phyloP scores from a whole-genome alignment of 2,113 vertebrate genomes.

The Actenoides lindsayi region DNA sequence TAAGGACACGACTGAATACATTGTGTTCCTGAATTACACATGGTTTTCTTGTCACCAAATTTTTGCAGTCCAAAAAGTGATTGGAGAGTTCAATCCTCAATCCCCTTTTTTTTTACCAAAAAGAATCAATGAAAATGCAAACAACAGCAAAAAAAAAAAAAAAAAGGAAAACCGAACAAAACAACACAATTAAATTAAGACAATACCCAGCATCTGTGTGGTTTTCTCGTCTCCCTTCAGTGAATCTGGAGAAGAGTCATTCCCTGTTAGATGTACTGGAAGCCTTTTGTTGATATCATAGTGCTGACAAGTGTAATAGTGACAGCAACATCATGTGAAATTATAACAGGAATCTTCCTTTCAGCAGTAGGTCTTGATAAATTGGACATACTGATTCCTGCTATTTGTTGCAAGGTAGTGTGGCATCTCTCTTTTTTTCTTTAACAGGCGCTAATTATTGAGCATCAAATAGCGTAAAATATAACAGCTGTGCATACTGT shows the following conservation, averaged over 20 bases:
- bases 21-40: neutral
- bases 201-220: constrained; percentile 31
- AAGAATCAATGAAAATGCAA: neutral
- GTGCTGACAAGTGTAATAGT: constrained; percentile 79
- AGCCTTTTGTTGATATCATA: constrained; percentile 78
- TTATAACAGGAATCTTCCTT: constrained; percentile 76
- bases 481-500: constrained; percentile 82
- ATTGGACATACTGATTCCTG: constrained; percentile 68
- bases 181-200: constrained; percentile 35
- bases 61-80: neutral
- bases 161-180: neutral
- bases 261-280: constrained; percentile 45
- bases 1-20: neutral
- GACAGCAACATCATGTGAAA: constrained; percentile 81
- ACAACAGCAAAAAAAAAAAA: neutral
- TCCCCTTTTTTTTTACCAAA: neutral
- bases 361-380: constrained; percentile 63
- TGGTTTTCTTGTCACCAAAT: neutral
- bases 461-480: constrained; percentile 88
- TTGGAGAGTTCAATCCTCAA: neutral
- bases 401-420: constrained; percentile 70
- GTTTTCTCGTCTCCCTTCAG: constrained; percentile 25
- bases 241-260: constrained; percentile 24
- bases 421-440: constrained; percentile 61
- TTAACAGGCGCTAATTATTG: constrained; percentile 86